Base-by-base conservation (phyloP, 2,113 vertebrate species). In the Aleadryas rufinucha region DNA sequence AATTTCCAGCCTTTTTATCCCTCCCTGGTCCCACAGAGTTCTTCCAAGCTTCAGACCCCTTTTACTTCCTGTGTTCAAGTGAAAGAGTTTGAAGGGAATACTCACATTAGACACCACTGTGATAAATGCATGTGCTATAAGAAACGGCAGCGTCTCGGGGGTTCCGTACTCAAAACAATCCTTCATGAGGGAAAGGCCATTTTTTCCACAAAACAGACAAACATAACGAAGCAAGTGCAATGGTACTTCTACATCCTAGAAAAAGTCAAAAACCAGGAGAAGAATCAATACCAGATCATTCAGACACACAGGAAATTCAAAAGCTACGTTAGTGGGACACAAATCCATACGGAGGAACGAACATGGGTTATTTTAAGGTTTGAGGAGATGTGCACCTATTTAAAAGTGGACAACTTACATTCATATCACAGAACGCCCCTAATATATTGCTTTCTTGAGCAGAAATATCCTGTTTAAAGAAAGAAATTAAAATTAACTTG, bases 401-500 rank as follows among this genome's bases (percentile, higher is more conserved):
- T 49, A 61, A 57, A 89, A 94, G 84, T 9, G 28, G 39, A 83
- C 71, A 95, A 98, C 99, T 99, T 99, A 99, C 99, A 89, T 99
- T 99, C 99, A 99, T 99, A 97, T 99, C 99, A 97, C 99, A 99
- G 98, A 99, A 99, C 78, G 99, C 99, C 96, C 99, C 99, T 83
- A 99, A 98, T 97, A 99, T 99, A 98, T 99, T 99, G 98, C 99
- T 99, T 98, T 99, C 99, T 97, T 99, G 99, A 95, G 99, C 99
- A 69, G 99, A 99, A 97, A 99, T 99, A 98, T 99, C 99, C 99
- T 99, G 97, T 82, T 93, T 91, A 77, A 83, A 94, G 63, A 91
- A 52, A 85, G 72, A 68, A 56, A 86, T 31, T 15, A 37, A 44
- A 75, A 78, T 82, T 88, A 93, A 83, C 54, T 93, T 53, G 56